Evolutionary conservation across 1,140 invertebrate species (phyloP), one percentile per base, ranked within the genome.

Genomic region (Littorina saxatilis): DNA sequence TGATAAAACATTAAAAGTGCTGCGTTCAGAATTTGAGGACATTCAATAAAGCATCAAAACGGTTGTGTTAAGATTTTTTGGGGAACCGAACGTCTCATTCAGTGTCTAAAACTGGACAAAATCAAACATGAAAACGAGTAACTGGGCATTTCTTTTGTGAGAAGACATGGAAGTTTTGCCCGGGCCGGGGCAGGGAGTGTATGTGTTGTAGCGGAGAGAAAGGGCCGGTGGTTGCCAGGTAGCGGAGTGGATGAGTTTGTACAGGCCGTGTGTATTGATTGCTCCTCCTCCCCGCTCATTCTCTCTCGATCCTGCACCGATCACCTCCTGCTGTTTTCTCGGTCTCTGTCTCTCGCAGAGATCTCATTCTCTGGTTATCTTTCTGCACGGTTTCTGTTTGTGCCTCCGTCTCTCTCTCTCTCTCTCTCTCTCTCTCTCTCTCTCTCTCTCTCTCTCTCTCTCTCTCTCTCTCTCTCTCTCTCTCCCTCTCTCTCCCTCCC

Each of bases 241-340:
- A 80, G 78, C 78, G 47, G 66, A 80, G 63, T 80, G 78, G 68
- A 72, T 66, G 29, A 72, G 68, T 75, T 75, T 75, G 37, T 75
- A 58, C 68, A 80, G 43, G 47, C 32, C 39, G 63, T 79, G 40
- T 35, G 58, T 76, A 58, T 76, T 76, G 74, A 61, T 35, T 20
- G 29, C 72, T 40, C 40, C 72, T 40, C 73, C 35, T 73, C 40
- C 35, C 76, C 2, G 35, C 58, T 58, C 76, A 55, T 32, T n/a
- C 58, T 32, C 77, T 27, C 77, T 58, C 58, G 58, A 9, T 43
- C 77, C 77, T 43, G 20, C 47, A 17, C 27, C 32, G 23, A 15
- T 39, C 39, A 43, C 72, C 39, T 43, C 43, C 32, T 43, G 5
- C n/a, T 72, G 5, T 29, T 32, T 43, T 11, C 32, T 68, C 63